Percentiles rank a stretch among this genome's conserved stretches.
These are phyloP conservation scores for Desmophyllum pertusum DNA, from an alignment of 92 coral and sea anemone species.

Conservation along the genomic window DNA sequence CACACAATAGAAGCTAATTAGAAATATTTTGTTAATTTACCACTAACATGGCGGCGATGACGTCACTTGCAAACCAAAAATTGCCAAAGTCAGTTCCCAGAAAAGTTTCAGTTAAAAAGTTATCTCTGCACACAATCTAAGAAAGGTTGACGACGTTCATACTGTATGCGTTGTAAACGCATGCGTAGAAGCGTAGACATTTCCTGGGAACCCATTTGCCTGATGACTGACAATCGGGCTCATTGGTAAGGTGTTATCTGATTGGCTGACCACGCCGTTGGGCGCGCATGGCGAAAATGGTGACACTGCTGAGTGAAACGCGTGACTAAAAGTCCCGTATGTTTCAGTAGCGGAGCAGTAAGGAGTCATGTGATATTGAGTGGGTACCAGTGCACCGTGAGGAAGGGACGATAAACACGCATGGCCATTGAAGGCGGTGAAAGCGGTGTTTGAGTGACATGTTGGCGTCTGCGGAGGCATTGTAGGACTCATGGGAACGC, in stretches of 20 bases:
- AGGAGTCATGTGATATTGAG: slow-evolving; percentile 79
- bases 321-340: slow-evolving; percentile 72
- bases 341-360: slow-evolving; percentile 75
- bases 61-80: too few relatives aligned
- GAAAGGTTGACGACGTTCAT: background rate
- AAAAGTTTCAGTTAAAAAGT: background rate
- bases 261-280: slow-evolving; percentile 60
- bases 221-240: slow-evolving; percentile 57
- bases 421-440: slow-evolving; percentile 60
- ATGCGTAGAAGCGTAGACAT: slow-evolving; percentile 42
- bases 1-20: too few relatives aligned
- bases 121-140: background rate
- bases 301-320: slow-evolving; percentile 64
- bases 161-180: slow-evolving; percentile 66
- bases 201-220: slow-evolving; percentile 49
- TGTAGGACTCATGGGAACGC: slow-evolving; percentile 46
- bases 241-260: slow-evolving; percentile 41
- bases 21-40: too few relatives aligned
- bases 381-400: slow-evolving; percentile 64
- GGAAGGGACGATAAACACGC: slow-evolving; percentile 73
- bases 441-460: slow-evolving; percentile 58
- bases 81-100: background rate
- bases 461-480: slow-evolving; percentile 44
- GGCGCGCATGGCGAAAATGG: slow-evolving; percentile 69
- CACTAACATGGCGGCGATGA: too few relatives aligned